Base-by-base conservation (phyloP, 1,140 invertebrate species). In the Zaprionus kolodkinae region DNA sequence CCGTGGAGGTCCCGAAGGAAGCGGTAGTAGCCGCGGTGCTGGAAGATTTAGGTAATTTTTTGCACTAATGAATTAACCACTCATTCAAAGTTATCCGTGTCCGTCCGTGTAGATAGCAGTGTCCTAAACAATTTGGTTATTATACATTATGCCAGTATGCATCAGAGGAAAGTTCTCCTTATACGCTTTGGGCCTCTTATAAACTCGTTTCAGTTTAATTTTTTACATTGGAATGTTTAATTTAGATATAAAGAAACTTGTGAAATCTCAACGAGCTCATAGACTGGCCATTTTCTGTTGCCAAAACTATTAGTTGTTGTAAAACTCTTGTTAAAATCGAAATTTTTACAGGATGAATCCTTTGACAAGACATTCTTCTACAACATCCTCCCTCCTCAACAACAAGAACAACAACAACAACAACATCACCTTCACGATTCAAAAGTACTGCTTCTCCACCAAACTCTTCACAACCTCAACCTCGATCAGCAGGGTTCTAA, bases 1-100 rank as follows among this genome's bases (percentile, higher is more conserved):
- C 10, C 63, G 63, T 43, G 63, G 63, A 1, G 36, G n/a, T 10
- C 50, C 63, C 63, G 94, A 96, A 71, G 95, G 96, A 48, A 94
- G 95, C 67, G 94, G 95, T 55, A 93, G 94, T 77, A 93, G 93
- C 56, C 93, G 93, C 48, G 82, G 92, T 36, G 91, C 88, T 10
- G 69, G 86, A 78, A 93, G 84, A 93, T 79, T 87, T n/a, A 78
- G 89, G 40, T 65, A 65, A 55, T 52, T 63, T n/a, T 40, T 21
- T 17, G 2, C 35, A 10, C 33, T 15, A 0, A 9, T 52, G 52
- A 35, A 21, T 13, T 6, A 38, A n/a, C 7, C 12, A 5, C 12
- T 56, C 13, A n/a, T 13, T 62, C 6, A 35, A 13, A 21, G 21
- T 30, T 15, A 48, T 48, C 27, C n/a, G 15, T 43, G 63, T 65